Evolutionary conservation across 1,140 invertebrate genomes (phyloP).

Genomic region (Schlechtendalia chinensis): DNA sequence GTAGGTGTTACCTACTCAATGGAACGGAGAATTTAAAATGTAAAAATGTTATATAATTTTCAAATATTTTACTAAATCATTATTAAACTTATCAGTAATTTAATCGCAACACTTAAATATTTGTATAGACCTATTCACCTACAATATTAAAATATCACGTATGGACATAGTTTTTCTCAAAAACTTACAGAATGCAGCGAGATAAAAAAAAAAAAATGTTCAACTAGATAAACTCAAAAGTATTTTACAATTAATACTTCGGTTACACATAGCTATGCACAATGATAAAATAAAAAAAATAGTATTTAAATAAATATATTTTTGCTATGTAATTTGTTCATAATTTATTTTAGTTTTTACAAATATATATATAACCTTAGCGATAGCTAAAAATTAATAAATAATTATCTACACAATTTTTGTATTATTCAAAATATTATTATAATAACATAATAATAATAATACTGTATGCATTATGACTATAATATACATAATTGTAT

Average conservation of each 20-base stretch:
- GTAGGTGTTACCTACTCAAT: too few species aligned
- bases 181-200: too few species aligned
- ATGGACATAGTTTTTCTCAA: too few species aligned
- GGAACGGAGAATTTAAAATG: too few species aligned
- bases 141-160: too few species aligned
- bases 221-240: not conserved
- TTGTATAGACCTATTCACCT: too few species aligned
- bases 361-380: constrained; percentile 4
- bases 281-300: not conserved
- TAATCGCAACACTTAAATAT: too few species aligned
- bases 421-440: constrained; percentile 6
- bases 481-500: constrained; percentile 24
- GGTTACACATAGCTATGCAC: not conserved
- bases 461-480: constrained; percentile 33
- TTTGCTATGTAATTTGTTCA: not conserved
- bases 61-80: too few species aligned
- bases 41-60: too few species aligned
- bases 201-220: too few species aligned
- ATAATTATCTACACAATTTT: constrained; percentile 9
- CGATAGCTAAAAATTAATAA: not conserved
- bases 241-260: not conserved
- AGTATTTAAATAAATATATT: not conserved
- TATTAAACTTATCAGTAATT: too few species aligned
- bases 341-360: not conserved
- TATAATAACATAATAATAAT: constrained; percentile 1